A percentile compares a stretch with the other conserved stretches of the same genome.
Conservation (phyloP, 2,113 vertebrate species). For the Montifringilla adamsi region DNA sequence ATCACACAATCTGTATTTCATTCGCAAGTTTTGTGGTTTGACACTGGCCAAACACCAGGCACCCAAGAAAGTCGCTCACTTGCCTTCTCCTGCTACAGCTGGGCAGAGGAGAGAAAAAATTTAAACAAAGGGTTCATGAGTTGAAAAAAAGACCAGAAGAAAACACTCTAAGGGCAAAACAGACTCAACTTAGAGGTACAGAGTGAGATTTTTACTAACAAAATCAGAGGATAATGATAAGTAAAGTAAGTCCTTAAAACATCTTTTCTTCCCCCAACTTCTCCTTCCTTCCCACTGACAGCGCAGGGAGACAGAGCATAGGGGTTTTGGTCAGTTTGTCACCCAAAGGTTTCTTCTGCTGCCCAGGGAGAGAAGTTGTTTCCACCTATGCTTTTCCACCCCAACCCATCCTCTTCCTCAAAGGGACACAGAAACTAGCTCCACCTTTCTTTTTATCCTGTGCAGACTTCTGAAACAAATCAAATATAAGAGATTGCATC, state of each 20-base stretch:
- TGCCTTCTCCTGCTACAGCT: neutral
- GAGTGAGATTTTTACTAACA: neutral
- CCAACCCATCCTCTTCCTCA: neutral
- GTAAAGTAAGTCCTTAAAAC: neutral
- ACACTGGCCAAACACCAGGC: neutral
- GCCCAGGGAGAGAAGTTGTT: neutral
- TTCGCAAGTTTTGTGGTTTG: neutral
- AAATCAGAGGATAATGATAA: neutral
- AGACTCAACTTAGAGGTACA: neutral
- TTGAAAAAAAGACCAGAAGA: neutral
- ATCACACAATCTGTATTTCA: no score
- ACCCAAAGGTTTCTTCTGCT: neutral
- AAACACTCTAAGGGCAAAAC: neutral
- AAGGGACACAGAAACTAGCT: neutral
- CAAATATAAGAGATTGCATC: neutral
- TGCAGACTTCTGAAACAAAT: neutral
- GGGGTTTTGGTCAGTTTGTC: neutral
- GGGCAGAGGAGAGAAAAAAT: no score
- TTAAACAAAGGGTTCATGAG: neutral
- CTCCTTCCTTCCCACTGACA: neutral
- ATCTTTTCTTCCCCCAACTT: neutral
- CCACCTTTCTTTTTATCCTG: neutral
- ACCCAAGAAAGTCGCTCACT: neutral
- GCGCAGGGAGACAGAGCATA: neutral
- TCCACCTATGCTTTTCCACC: neutral